Base-by-base conservation (phyloP, 2,888 invertebrate genomes). In the Orthonevra nobilis region DNA sequence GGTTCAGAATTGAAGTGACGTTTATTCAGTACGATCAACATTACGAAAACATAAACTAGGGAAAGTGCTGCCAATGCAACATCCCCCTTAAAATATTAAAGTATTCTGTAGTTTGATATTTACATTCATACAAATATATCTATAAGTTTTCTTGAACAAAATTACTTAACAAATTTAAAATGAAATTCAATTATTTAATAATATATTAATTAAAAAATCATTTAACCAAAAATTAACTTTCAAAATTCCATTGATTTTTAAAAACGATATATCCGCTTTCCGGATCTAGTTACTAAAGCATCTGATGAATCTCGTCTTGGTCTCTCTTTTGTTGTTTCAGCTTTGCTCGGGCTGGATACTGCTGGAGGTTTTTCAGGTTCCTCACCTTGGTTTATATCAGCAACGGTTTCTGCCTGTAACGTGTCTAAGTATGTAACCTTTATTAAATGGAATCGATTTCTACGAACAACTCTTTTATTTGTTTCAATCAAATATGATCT, bases 401-500 rank as follows among this genome's bases (percentile, higher is more conserved):
- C 17, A 17, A n/a, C 19, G 2, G 15, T 12, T 17, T 30, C 10
- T 17, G 30, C 7, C 36, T 34, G 52, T 19, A 52, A 52, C 9
- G 34, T 36, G 7, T 54, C 12, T 54, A 38, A 9, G 38, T 15
- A 54, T 5, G 10, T n/a, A 9, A 19, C 30, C 30, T 56, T 56
- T 19, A 42, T 42, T 5, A 56, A 15, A 12, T 56, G 56, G 20
- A 40, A 56, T 30, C 56, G 28, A 30, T 56, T 56, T 20, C 42
- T 28, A 7, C 30, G 40, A 17, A 42, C 30, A 28, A 20, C 7
- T n/a, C 56, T 9, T 19, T 56, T 56, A 1, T 56, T 30, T 4
- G 30, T 56, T 30, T 56, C 40, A 19, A 56, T 30, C 19, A 19
- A 30, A 19, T 56, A 56, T 30, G 40, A 56, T 12, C 40, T 56